Conservation (phyloP, 2,113 vertebrate species). For the Eretmochelys imbricata region DNA sequence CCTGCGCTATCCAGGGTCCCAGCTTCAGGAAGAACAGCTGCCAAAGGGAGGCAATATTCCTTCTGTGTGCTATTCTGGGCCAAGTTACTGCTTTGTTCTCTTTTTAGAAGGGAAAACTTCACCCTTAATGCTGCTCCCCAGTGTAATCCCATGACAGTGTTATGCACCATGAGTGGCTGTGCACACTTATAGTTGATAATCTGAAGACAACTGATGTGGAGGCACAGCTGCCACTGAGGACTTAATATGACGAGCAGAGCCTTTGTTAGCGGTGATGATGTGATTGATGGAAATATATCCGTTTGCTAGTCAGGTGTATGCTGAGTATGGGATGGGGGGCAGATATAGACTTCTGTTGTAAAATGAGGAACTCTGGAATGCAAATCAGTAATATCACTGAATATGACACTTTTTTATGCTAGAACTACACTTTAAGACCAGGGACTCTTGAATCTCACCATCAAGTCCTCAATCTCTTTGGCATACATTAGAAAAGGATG, state of each 20-base stretch:
- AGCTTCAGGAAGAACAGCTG: background rate
- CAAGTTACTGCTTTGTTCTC: background rate
- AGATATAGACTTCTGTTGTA: background rate
- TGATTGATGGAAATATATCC: background rate
- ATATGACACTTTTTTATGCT: background rate
- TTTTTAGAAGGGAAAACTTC: background rate
- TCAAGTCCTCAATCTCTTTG: background rate
- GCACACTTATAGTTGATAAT: background rate
- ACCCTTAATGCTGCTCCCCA: background rate
- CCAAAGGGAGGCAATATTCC: background rate
- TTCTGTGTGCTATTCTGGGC: background rate
- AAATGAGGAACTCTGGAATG: background rate
- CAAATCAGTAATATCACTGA: background rate
- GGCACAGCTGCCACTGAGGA: background rate
- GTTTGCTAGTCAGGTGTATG: background rate
- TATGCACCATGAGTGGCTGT: background rate
- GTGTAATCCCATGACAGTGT: background rate
- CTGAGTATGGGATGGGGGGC: background rate
- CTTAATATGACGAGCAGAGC: background rate
- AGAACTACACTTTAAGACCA: background rate
- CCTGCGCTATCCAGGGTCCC: background rate
- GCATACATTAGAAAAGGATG: background rate
- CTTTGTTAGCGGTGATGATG: background rate
- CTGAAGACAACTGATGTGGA: background rate
- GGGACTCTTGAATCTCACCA: background rate